Conservation (phyloP, 1,140 invertebrate species). For the Ctenoplectra terminalis region DNA sequence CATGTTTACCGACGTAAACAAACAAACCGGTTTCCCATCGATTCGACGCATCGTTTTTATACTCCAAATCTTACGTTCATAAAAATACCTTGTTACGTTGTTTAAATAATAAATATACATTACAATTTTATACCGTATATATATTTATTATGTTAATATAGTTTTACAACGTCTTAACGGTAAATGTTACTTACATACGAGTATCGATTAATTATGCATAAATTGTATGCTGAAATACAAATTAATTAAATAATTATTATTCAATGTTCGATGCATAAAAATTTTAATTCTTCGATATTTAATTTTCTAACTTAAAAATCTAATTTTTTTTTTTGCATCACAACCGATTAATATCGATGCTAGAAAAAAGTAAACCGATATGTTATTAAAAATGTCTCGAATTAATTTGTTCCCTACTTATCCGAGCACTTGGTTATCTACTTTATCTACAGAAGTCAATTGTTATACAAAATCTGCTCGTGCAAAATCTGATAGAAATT, state of each 20-base stretch:
- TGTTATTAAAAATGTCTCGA: not conserved
- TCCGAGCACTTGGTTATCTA: not conserved
- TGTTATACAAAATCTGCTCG: not conserved
- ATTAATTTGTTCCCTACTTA: not conserved
- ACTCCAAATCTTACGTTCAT: not conserved
- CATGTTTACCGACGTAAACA: not conserved
- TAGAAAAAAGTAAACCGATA: not conserved
- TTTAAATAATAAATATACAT: not conserved
- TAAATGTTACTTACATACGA: not conserved
- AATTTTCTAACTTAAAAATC: not conserved
- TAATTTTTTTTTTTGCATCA: not conserved
- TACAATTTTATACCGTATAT: not conserved
- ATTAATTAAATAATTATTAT: not conserved
- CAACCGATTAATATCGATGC: not conserved
- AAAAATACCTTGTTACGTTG: not conserved
- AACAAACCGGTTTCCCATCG: too few species aligned
- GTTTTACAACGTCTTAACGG: not conserved
- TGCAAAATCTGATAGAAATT: not conserved
- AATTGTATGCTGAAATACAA: not conserved
- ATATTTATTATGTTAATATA: not conserved
- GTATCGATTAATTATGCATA: not conserved
- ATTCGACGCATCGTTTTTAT: not conserved
- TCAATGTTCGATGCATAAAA: too few species aligned
- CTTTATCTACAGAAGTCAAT: conserved; percentile 31
- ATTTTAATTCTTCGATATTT: not conserved